phyloP scores from a whole-genome alignment of 1,140 invertebrate genomes.

The Aphaenogaster rudis region DNA sequence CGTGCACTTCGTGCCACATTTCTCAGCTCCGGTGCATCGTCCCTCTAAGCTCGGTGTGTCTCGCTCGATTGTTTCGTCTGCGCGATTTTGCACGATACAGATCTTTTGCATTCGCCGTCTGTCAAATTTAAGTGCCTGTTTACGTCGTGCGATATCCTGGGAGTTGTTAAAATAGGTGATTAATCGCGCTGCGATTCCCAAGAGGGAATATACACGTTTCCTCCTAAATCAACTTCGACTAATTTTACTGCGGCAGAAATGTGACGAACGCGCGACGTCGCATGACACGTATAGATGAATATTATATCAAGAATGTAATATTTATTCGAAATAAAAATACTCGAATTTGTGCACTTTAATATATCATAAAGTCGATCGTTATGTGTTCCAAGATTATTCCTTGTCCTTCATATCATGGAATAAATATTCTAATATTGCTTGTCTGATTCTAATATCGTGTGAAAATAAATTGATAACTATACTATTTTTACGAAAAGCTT shows the following conservation, averaged over 20 bases:
- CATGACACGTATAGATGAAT: background rate
- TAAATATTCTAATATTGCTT: conserved; percentile 6
- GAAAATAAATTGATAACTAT: conserved; percentile 21
- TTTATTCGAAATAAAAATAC: background rate
- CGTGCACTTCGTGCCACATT: conserved; percentile 58
- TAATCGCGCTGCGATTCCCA: background rate
- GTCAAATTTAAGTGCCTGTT: conserved; percentile 66
- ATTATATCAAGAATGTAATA: background rate
- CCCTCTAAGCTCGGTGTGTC: background rate
- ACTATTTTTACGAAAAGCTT: background rate
- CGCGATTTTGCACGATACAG: conserved; percentile 2
- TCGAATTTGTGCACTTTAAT: background rate
- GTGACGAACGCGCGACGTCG: background rate
- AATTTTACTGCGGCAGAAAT: background rate
- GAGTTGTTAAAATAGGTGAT: conserved; percentile 24
- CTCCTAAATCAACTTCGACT: background rate
- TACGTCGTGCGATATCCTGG: background rate
- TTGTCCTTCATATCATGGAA: background rate
- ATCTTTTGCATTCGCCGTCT: conserved; percentile 63
- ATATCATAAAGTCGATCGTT: background rate
- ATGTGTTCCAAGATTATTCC: background rate
- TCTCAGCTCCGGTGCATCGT: conserved; percentile 46
- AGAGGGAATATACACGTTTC: background rate
- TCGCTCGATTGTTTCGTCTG: conserved; percentile 66
- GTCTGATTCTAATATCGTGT: background rate